Evolutionary conservation across 2,888 invertebrate species (phyloP).

Genomic region (Drosophila heteroneura): DNA sequence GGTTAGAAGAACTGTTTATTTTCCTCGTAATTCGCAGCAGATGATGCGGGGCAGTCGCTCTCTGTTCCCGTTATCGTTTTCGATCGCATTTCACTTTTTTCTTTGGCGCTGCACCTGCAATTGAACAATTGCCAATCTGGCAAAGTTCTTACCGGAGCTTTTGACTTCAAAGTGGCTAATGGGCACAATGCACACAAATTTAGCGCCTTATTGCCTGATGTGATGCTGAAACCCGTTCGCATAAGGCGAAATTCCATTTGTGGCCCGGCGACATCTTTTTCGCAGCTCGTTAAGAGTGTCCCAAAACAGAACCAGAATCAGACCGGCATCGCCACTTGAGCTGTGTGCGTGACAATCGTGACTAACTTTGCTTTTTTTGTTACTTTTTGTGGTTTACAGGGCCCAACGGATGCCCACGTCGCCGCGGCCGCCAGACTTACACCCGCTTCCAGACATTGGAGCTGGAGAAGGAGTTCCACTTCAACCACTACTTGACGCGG

Average conservation of each 20-base stretch:
- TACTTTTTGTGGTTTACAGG: slow-evolving; percentile 88
- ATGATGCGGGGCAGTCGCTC: background rate
- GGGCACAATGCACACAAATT: slow-evolving; percentile 49
- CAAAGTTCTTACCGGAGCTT: slow-evolving; percentile 21
- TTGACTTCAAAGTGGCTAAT: background rate
- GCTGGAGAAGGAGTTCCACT: slow-evolving; percentile 99
- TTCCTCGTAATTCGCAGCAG: slow-evolving; percentile 47
- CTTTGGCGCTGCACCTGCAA: slow-evolving; percentile 7
- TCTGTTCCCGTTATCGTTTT: background rate
- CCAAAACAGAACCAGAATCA: slow-evolving; percentile 47
- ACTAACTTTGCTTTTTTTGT: slow-evolving; percentile 66
- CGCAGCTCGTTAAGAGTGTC: slow-evolving; percentile 70
- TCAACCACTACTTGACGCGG: slow-evolving; percentile 98
- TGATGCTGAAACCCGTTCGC: slow-evolving; percentile 15
- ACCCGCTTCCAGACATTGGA: slow-evolving; percentile 99
- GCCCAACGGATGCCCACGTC: slow-evolving; percentile 97
- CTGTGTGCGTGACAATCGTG: slow-evolving; percentile 43
- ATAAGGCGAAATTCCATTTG: slow-evolving; percentile 49
- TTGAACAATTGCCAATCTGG: slow-evolving; percentile 35
- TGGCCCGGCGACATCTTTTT: slow-evolving; percentile 54
- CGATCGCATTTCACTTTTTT: background rate
- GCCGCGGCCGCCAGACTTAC: slow-evolving; percentile 98
- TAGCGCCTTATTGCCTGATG: slow-evolving; percentile 32
- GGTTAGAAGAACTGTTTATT: slow-evolving; percentile 59
- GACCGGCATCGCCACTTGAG: slow-evolving; percentile 10